Conservation (phyloP, 2,113 vertebrate species). For the Aldabrachelys gigantea region DNA sequence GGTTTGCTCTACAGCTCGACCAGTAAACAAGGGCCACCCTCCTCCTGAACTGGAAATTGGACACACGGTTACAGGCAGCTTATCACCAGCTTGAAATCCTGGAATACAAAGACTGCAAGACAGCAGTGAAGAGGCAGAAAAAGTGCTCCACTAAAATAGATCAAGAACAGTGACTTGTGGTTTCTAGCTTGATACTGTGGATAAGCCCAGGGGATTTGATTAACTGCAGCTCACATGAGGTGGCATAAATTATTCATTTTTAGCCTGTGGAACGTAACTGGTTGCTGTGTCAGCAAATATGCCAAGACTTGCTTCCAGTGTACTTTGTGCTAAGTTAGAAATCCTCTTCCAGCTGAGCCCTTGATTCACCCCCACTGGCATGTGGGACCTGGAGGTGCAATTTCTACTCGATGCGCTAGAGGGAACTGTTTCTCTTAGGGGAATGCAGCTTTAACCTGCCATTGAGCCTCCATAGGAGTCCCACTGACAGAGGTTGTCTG, state of each 20-base stretch:
- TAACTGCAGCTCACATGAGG: not conserved
- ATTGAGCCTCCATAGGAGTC: not conserved
- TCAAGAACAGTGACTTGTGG: not conserved
- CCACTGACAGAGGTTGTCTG: not conserved
- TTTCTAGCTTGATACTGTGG: not conserved
- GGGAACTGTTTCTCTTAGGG: not conserved
- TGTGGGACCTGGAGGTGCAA: not conserved
- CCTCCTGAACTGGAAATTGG: slow-evolving; percentile 13
- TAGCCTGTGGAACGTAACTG: slow-evolving; percentile 13
- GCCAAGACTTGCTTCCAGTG: not conserved
- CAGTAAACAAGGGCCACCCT: not conserved
- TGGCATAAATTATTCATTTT: slow-evolving; percentile 41
- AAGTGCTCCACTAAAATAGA: slow-evolving; percentile 42
- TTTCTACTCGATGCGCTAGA: not conserved
- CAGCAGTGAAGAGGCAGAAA: slow-evolving; percentile 9
- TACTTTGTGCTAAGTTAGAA: not conserved
- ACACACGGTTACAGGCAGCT: slow-evolving; percentile 20
- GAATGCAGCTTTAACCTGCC: not conserved
- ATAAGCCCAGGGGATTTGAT: slow-evolving; percentile 19
- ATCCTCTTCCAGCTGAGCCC: not conserved
- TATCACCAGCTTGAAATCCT: slow-evolving; percentile 9
- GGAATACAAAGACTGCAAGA: slow-evolving; percentile 5
- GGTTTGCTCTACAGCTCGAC: not conserved
- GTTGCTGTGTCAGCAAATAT: slow-evolving; percentile 45
- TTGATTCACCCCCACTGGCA: not conserved